phyloP scores from a whole-genome alignment of 1,140 invertebrate species.

The Chironomus striatipennis region DNA sequence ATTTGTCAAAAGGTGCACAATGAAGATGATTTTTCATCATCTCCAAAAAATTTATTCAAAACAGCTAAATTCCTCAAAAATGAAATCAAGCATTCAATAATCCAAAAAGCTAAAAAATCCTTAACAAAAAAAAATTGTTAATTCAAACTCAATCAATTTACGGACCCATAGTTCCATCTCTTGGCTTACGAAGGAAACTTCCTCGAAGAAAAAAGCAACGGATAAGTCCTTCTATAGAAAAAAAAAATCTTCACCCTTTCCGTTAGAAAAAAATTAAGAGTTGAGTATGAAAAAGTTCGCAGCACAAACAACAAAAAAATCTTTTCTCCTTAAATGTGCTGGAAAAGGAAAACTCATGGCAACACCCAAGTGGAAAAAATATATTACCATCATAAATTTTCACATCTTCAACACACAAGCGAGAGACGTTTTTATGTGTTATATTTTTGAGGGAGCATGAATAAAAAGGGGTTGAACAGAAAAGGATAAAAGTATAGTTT shows the following conservation, averaged over 20 bases:
- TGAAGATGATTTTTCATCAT: too few species aligned
- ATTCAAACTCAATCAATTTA: too few species aligned
- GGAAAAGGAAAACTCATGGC: not conserved
- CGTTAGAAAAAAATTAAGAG: not conserved
- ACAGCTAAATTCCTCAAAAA: too few species aligned
- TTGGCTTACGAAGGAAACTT: not conserved
- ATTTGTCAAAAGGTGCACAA: too few species aligned
- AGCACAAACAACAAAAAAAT: not conserved
- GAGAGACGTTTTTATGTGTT: not conserved
- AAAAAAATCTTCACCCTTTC: conserved; percentile 3
- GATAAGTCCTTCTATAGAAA: not conserved
- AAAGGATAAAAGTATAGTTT: conserved; percentile 10
- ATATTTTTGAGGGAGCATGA: not conserved
- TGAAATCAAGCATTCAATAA: too few species aligned
- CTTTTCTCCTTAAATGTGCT: not conserved
- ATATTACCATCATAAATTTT: conserved; percentile 21
- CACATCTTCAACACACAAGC: not conserved
- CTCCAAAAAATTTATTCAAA: too few species aligned
- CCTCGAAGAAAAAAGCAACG: not conserved
- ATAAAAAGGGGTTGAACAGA: conserved; percentile 13
- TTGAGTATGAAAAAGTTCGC: not conserved
- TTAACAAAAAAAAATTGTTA: too few species aligned
- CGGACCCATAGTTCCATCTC: not conserved
- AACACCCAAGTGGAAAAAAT: conserved; percentile 19
- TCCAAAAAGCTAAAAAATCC: too few species aligned